phyloP scores from a whole-genome alignment of 2,888 invertebrate genomes.

The Patella ulyssiponensis region DNA sequence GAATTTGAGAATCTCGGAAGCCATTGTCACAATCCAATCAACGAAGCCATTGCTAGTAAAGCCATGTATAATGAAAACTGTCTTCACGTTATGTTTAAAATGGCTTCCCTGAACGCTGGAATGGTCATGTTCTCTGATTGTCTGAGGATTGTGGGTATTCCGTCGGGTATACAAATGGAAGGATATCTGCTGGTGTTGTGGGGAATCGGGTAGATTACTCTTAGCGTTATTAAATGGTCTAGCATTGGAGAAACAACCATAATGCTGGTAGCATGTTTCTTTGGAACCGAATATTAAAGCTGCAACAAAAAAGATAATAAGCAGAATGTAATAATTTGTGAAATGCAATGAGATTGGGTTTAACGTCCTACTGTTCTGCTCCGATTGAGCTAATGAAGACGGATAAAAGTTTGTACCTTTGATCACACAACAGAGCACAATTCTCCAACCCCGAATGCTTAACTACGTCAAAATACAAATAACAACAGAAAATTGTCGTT shows the following conservation, averaged over 20 bases:
- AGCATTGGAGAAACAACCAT: constrained; percentile 14
- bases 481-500: too few relatives aligned
- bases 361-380: too few relatives aligned
- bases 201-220: constrained; percentile 15
- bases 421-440: too few relatives aligned
- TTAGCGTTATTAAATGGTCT: constrained; percentile 16
- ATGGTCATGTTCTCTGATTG: background rate
- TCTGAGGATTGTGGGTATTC: constrained; percentile 5
- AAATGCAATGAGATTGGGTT: too few relatives aligned
- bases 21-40: constrained; percentile 7
- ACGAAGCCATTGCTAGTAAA: constrained; percentile 10
- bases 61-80: constrained; percentile 13
- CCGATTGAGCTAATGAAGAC: too few relatives aligned
- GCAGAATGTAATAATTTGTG: too few relatives aligned
- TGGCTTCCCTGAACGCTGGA: constrained; percentile 3
- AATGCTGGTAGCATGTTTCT: constrained; percentile 13
- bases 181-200: constrained; percentile 10
- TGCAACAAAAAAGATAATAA: background rate
- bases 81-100: constrained; percentile 9
- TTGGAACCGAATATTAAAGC: background rate
- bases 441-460: too few relatives aligned
- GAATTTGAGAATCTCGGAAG: constrained; percentile 8
- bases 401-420: too few relatives aligned
- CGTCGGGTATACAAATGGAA: constrained; percentile 18
- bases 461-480: too few relatives aligned